phyloP scores from a whole-genome alignment of 2,888 invertebrate genomes.

The Volucella inflata region DNA sequence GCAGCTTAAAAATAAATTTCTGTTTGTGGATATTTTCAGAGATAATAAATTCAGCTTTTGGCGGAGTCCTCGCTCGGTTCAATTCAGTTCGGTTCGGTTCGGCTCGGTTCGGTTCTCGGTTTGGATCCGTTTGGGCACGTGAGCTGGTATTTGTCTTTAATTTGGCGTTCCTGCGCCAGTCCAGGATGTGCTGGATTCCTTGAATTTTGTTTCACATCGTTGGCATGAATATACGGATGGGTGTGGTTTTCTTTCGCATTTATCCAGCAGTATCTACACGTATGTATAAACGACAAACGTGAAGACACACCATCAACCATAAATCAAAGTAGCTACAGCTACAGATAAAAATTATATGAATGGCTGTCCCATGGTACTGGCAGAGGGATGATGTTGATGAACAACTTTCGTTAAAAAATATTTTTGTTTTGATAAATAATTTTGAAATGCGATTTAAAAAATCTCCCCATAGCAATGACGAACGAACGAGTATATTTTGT shows the following conservation, averaged over 20 bases:
- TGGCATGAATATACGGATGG: conserved; percentile 16
- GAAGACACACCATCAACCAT: neutral
- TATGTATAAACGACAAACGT: neutral
- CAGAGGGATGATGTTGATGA: conserved; percentile 60
- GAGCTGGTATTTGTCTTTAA: conserved; percentile 19
- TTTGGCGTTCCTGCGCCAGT: conserved; percentile 34
- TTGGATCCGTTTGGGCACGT: neutral
- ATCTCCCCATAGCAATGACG: conserved; percentile 40
- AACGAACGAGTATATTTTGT: conserved; percentile 55
- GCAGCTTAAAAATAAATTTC: conserved; percentile 82
- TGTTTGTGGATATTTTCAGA: conserved; percentile 71
- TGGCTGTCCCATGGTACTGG: neutral
- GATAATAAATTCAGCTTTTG: conserved; percentile 72
- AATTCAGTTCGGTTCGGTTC: too few relatives aligned
- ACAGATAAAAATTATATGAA: neutral
- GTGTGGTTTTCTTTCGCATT: conserved; percentile 69
- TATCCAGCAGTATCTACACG: conserved; percentile 10
- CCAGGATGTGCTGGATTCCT: conserved; percentile 29
- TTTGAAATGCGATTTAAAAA: conserved; percentile 74
- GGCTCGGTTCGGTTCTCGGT: too few relatives aligned
- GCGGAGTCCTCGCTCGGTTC: conserved; percentile 34
- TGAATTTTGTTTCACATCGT: neutral
- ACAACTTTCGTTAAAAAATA: conserved; percentile 74
- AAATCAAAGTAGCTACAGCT: too few relatives aligned
- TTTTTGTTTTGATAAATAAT: conserved; percentile 75